Base-by-base conservation (phyloP, 2,888 invertebrate genomes). In the Liodrosophila aerea region DNA sequence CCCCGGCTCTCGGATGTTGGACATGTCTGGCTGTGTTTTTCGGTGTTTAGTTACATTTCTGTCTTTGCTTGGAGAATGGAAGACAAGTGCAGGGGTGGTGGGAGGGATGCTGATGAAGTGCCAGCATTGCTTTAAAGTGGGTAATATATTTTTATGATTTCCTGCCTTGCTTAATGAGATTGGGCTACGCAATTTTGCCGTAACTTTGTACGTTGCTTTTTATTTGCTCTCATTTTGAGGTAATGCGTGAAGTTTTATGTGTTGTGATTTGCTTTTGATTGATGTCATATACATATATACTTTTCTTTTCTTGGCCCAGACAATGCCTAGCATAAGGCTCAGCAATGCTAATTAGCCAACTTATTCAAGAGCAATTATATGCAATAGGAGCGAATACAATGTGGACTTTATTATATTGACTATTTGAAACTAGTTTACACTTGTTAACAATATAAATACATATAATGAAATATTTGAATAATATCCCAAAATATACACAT, bases 241-340 rank as follows among this genome's bases (percentile, higher is more conserved):
- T 85, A 77, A 77, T 77, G 83, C 83, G 75, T 71, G 75, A 85
- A 82, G 85, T 85, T 77, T 77, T 82, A 85, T 85, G 76, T 61
- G 70, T 54, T 82, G 78, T 82, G 77, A 84, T 77, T 85, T 70
- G 64, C 80, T 82, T 75, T 82, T 77, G 76, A 77, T 76, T 76
- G 65, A 65, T 81, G 74, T 39, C 36, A 11, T 31, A n/a, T 50
- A 45, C 18, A 47, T 13, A 46, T 31, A 41, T 39, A 15, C 41
- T 65, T 16, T 31, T 30, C 44, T 61, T 22, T 45, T 29, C 30
- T 36, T 27, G 30, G 8, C 41, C 13, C 30, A 27, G 33, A 51
- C 43, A 49, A 52, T 60, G 9, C 37, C 22, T 22, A 22, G 22
- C 22, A 22, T 22, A 5, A 12, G 8, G 16, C 16, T 13, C 16